Evolutionary conservation across 2,113 vertebrate genomes (phyloP).

Genomic region (Malurus alboscapulatus): DNA sequence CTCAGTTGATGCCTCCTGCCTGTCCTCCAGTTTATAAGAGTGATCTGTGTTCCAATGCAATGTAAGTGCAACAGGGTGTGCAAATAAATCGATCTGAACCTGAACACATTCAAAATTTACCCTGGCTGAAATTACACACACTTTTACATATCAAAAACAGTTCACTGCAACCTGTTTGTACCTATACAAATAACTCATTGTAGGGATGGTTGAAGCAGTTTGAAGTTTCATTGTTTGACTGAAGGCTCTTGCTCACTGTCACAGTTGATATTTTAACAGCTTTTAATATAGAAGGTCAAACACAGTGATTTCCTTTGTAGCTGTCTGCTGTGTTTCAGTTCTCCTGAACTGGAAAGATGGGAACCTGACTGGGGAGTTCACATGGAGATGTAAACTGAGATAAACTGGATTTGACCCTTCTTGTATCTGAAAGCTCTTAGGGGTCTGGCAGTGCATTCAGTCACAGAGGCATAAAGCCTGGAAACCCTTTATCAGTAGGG

Average conservation of each 20-base stretch:
- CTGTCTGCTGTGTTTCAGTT: not conserved
- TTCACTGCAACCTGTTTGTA: not conserved
- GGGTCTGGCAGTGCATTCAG: not conserved
- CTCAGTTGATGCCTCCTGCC: not conserved
- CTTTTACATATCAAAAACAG: not conserved
- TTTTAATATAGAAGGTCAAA: not conserved
- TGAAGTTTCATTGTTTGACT: not conserved
- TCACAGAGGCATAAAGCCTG: not conserved
- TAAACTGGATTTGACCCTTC: not conserved
- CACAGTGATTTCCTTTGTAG: not conserved
- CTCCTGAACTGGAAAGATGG: not conserved
- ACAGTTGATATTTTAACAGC: not conserved
- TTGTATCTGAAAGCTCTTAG: not conserved
- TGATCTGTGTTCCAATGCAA: not conserved
- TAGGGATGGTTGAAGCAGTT: not conserved
- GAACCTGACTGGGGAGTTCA: not conserved
- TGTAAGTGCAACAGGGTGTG: not conserved
- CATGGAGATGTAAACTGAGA: not conserved
- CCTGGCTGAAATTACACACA: not conserved
- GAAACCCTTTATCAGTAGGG: not conserved
- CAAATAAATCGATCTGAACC: not conserved
- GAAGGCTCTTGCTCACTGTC: not conserved
- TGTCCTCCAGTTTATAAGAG: not conserved
- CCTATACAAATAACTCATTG: not conserved
- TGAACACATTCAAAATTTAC: not conserved